These are phyloP conservation scores for Muschampia plurimacula DNA, from an alignment of 2,888 invertebrate genomes.

Conservation along the genomic window DNA sequence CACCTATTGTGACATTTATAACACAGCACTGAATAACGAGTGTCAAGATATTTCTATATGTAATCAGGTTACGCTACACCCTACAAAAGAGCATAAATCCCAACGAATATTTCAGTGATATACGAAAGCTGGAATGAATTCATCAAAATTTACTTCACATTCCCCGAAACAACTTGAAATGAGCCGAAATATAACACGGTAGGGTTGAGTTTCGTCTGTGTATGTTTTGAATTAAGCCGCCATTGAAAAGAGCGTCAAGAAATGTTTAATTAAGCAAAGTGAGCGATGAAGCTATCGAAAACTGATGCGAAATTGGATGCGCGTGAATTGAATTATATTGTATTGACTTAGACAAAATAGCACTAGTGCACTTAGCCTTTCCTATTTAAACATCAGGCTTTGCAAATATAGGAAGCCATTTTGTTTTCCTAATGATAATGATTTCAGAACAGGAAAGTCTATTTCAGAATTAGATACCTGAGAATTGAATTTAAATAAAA, in stretches of 20 bases:
- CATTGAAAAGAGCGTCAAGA: conserved; percentile 55
- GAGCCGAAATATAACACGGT: conserved; percentile 29
- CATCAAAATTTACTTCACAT: conserved; percentile 44
- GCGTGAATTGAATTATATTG: conserved; percentile 52
- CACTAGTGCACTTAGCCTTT: conserved; percentile 15
- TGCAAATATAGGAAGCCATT: neutral
- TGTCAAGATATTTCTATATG: conserved; percentile 38
- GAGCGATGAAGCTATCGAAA: conserved; percentile 64
- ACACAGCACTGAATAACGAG: conserved; percentile 28
- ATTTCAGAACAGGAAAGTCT: neutral
- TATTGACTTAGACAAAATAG: conserved; percentile 31
- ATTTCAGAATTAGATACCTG: neutral
- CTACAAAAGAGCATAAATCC: conserved; percentile 39
- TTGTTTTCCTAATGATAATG: neutral
- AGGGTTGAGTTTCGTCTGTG: conserved; percentile 33
- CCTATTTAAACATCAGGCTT: neutral
- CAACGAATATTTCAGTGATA: conserved; percentile 35
- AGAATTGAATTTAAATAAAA: neutral
- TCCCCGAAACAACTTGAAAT: conserved; percentile 31
- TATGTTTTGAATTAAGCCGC: conserved; percentile 38
- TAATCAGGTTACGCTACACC: conserved; percentile 40
- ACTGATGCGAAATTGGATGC: conserved; percentile 61
- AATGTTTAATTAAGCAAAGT: conserved; percentile 73
- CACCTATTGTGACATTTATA: conserved; percentile 35
- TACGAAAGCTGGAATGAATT: conserved; percentile 45